Conservation (phyloP, 1,140 invertebrate genomes). For the Drosophila novamexicana region DNA sequence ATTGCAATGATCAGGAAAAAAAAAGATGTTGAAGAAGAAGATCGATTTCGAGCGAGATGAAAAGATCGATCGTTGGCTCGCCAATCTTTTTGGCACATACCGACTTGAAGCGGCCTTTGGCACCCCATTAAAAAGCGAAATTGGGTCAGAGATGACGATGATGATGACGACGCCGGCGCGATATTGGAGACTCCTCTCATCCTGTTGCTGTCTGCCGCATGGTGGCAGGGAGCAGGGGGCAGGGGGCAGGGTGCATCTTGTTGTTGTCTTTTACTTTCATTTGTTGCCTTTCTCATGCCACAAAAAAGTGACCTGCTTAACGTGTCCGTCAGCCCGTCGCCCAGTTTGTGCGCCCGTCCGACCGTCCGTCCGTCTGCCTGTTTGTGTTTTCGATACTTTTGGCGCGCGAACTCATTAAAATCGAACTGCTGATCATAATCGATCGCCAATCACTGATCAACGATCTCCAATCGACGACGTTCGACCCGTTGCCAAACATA, state of each 20-base stretch:
- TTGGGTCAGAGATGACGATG: constrained; percentile 59
- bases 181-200: constrained; percentile 45
- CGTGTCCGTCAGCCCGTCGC: constrained; percentile 27
- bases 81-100: constrained; percentile 53
- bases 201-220: constrained; percentile 45
- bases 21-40: background rate
- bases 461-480: constrained; percentile 19
- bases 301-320: constrained; percentile 71
- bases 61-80: constrained; percentile 43
- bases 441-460: constrained; percentile 33
- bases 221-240: background rate
- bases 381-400: constrained; percentile 11
- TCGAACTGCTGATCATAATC: constrained; percentile 62
- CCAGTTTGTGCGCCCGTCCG: background rate
- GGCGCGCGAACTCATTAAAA: constrained; percentile 78
- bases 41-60: constrained; percentile 45
- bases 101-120: constrained; percentile 66
- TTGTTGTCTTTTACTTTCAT: constrained; percentile 74
- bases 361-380: constrained; percentile 4
- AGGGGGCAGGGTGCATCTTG: background rate
- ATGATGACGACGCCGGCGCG: background rate
- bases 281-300: constrained; percentile 53
- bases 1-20: constrained; percentile 45
- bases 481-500: constrained; percentile 65
- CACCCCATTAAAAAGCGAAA: constrained; percentile 79